These are phyloP conservation scores for Laticauda colubrina DNA, from an alignment of 2,113 vertebrate species.

Conservation along the genomic window DNA sequence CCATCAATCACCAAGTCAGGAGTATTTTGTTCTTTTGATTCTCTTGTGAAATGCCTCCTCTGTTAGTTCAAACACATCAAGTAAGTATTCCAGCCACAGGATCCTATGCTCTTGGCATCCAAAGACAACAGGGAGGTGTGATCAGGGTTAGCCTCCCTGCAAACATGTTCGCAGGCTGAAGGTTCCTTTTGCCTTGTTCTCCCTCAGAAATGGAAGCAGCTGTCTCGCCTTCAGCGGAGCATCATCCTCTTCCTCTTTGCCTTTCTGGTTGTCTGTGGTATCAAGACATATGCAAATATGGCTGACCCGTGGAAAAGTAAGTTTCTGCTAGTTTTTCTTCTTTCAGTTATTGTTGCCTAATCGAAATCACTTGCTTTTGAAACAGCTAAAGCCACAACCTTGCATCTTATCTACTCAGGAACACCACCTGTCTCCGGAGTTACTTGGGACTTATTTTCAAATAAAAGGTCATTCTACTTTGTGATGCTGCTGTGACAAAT, in stretches of 20 bases:
- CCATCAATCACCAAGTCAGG: background rate
- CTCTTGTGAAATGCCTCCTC: background rate
- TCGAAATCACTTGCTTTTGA: background rate
- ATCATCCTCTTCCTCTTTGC: constrained; percentile 80
- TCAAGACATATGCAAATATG: constrained; percentile 71
- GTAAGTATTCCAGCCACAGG: background rate
- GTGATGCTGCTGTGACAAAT: background rate
- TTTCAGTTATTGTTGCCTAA: too few species aligned
- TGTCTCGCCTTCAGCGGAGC: constrained; percentile 88
- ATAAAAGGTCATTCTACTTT: background rate
- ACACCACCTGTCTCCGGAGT: background rate
- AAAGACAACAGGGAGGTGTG: background rate
- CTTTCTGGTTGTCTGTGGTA: constrained; percentile 74
- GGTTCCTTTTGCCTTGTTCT: constrained; percentile 1
- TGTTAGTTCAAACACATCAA: background rate
- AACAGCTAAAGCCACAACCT: background rate
- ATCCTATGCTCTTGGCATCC: background rate
- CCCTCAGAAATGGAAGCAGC: constrained; percentile 91
- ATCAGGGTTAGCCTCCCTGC: too few species aligned
- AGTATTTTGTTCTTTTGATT: background rate
- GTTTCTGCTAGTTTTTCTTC: background rate
- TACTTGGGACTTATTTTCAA: background rate
- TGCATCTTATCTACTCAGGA: too few species aligned
- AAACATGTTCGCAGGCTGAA: background rate
- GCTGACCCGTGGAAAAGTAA: constrained; percentile 78